These are phyloP conservation scores for Pomatorhinus ruficollis DNA, from an alignment of 2,113 vertebrate species.

Conservation along the genomic window DNA sequence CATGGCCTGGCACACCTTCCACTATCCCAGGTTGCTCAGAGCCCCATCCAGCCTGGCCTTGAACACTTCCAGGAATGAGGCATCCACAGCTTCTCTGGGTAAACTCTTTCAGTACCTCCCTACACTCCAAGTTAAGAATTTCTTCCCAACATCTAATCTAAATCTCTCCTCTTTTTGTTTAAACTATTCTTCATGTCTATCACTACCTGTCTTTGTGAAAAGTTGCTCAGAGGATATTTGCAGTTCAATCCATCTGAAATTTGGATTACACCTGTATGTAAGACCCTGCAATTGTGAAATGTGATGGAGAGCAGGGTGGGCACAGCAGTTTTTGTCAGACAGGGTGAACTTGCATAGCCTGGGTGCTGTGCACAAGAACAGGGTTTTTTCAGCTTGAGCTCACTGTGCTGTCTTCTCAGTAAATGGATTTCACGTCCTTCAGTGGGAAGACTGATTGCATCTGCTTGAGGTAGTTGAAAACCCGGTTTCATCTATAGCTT, in stretches of 20 bases:
- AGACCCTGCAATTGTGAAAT: not conserved
- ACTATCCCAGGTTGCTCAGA: not conserved
- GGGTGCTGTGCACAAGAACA: not conserved
- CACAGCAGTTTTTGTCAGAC: not conserved
- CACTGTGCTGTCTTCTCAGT: not conserved
- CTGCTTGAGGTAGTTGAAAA: not conserved
- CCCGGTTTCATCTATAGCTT: not conserved
- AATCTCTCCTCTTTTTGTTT: not conserved
- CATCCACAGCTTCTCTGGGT: not conserved
- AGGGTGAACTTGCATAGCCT: accelerated
- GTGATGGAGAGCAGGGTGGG: not conserved
- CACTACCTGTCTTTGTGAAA: not conserved
- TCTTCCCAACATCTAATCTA: not conserved
- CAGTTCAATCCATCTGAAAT: not conserved
- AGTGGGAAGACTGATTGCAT: not conserved
- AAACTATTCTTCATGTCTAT: not conserved
- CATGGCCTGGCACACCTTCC: not conserved
- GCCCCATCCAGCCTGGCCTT: not conserved
- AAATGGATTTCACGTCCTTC: not conserved
- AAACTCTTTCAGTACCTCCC: not conserved
- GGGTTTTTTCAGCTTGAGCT: not conserved
- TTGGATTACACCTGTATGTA: not conserved
- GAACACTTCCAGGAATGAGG: not conserved
- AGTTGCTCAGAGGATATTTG: not conserved
- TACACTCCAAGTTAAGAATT: not conserved